Evolutionary conservation across 2,113 vertebrate species (phyloP), one percentile per base, ranked within the genome.

Genomic region (Parus major): DNA sequence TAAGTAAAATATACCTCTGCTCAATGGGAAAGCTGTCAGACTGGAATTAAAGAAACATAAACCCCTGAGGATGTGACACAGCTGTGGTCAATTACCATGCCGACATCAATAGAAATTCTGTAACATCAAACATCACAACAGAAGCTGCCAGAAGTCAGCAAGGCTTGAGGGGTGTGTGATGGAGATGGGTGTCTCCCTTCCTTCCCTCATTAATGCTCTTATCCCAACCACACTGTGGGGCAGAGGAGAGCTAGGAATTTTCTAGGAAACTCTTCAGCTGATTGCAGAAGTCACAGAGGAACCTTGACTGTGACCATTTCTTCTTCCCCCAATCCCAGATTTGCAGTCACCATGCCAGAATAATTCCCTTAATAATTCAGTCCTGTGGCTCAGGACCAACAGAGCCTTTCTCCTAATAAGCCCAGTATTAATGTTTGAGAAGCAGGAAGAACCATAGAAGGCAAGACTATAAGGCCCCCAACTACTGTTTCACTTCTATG

Each of bases 101-200:
- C 52, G 49, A 28, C 44, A 81, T 39, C 20, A 42, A 16, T 0
- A 78, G 27, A 65, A 69, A 57, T 35, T n/a, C 42, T 0, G 0
- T 35, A 55, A 46, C 22, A 11, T 19, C 39, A 39, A 64, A 42
- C 41, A 31, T 7, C 53, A 27, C 44, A 69, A 52, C 10, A 52
- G 46, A 49, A 82, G 36, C 7, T 46, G 29, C 25, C 17, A 50
- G 42, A 55, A 35, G 56, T 27, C 20, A 59, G 13, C 18, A 61
- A 53, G 55, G 21, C 25, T 33, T 22, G 19, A 71, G 25, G 13
- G 29, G 25, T 6, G 13, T 31, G 46, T 52, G 49, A 79, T 12
- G 20, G 39, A 75, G 39, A 56, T 10, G 7, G 10, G 14, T 20
- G 9, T 21, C 42, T 66, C n/a, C 12, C 27, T 41, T 39, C 52